A percentile compares a stretch with the other conserved stretches of the same genome.
These are phyloP conservation scores for Yponomeuta plumbellus DNA, from an alignment of 2,888 invertebrate genomes.

Conservation along the genomic window DNA sequence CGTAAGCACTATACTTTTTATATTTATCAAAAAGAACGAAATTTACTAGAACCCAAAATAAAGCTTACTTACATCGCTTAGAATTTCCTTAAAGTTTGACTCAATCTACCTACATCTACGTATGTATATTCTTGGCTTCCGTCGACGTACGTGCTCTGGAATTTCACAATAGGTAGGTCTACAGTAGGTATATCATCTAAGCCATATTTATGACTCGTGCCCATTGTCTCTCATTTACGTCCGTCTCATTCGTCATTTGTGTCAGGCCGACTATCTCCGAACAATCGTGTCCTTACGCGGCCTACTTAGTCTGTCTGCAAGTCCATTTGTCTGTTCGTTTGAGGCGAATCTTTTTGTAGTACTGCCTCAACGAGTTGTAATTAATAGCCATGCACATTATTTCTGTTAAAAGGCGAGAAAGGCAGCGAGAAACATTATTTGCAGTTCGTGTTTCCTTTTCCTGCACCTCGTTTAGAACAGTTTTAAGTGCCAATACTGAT, in stretches of 20 bases:
- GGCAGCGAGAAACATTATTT: not conserved
- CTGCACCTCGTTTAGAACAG: not conserved
- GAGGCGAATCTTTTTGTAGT: not conserved
- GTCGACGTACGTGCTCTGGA: too few species aligned
- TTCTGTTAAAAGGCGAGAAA: not conserved
- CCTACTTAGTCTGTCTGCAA: not conserved
- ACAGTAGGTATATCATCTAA: not conserved
- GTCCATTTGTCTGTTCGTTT: conserved; percentile 1
- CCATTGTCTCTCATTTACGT: conserved; percentile 3
- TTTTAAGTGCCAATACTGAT: too few species aligned
- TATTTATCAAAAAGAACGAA: too few species aligned
- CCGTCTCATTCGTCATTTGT: not conserved
- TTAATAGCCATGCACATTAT: not conserved
- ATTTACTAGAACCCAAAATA: too few species aligned
- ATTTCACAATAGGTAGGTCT: not conserved
- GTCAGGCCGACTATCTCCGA: not conserved
- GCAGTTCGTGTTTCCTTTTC: not conserved
- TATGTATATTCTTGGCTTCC: too few species aligned
- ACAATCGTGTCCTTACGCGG: conserved; percentile 2
- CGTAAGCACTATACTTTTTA: too few species aligned
- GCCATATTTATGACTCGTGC: not conserved
- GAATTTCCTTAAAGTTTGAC: too few species aligned
- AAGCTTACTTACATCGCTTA: too few species aligned
- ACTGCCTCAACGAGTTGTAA: not conserved
- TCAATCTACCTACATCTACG: too few species aligned